Conservation (phyloP, 2,113 vertebrate species). For the Plectropomus leopardus region DNA sequence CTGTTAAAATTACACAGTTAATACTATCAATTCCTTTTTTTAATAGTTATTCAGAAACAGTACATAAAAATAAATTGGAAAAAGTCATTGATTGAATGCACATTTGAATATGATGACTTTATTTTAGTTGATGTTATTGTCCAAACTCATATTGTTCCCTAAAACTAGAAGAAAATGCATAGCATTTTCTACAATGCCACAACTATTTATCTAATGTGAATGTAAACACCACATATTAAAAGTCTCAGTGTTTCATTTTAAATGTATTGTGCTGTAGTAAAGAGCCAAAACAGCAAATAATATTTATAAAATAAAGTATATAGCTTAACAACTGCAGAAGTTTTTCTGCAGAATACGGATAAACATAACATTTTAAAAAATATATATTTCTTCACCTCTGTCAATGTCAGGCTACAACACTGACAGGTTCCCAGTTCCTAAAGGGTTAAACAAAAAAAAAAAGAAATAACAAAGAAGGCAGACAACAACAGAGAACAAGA, state of each 20-base stretch:
- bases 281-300: not conserved
- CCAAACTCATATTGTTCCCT: not conserved
- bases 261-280: not conserved
- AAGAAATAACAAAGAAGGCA: not conserved
- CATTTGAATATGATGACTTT: not conserved
- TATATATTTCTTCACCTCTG: not conserved
- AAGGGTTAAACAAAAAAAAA: constrained; percentile 10
- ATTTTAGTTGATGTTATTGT: not conserved
- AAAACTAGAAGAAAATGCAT: not conserved
- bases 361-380: not conserved
- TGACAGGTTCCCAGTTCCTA: not conserved
- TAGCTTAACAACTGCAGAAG: not conserved
- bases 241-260: not conserved
- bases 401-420: not conserved
- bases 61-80: not conserved
- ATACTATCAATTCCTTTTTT: not conserved
- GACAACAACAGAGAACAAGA: not conserved
- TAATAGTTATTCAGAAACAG: not conserved
- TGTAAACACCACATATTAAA: not conserved
- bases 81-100: not conserved
- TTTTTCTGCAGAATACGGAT: not conserved
- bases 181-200: not conserved
- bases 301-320: not conserved
- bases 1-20: constrained; percentile 13
- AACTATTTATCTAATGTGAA: not conserved